Evolutionary conservation across 2,797 vertebrate genomes (phyloP).

Genomic region (Oryzias dopingdopingensis): DNA sequence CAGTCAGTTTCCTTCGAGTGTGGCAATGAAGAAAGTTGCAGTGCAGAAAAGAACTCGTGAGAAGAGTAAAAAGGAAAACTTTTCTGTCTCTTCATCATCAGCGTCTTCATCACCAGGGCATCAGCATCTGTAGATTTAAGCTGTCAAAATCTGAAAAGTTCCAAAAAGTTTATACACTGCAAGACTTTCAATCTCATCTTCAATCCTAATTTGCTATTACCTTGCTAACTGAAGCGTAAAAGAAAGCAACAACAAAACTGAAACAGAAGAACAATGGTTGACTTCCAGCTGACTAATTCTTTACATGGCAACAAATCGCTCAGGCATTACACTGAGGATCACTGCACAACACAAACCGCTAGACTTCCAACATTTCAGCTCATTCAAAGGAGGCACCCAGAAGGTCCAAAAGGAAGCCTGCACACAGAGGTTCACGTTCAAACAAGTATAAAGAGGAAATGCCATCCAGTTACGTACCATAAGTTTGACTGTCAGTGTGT

Average conservation of each 20-base stretch:
- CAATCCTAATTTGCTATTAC: constrained; percentile 11
- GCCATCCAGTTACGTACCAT: constrained; percentile 74
- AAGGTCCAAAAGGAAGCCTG: constrained; percentile 49
- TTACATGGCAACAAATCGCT: constrained; percentile 4
- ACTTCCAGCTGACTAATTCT: no score
- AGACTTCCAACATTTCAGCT: not conserved
- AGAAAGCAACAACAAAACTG: not conserved
- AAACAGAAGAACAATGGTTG: not conserved
- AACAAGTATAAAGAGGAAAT: constrained; percentile 28
- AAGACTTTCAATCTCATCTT: no score
- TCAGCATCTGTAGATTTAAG: no score
- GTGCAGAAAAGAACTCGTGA: constrained; percentile 1
- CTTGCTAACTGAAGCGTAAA: constrained; percentile 7
- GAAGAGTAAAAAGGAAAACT: not conserved
- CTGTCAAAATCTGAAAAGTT: no score
- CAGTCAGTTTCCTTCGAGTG: constrained; percentile 1
- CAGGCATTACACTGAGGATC: not conserved
- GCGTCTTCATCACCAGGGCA: no score
- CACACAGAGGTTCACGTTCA: constrained; percentile 10
- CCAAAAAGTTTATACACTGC: no score
- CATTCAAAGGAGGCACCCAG: not conserved
- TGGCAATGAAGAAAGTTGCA: constrained; percentile 11
- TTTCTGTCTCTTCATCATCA: not conserved
- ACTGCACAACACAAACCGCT: not conserved
- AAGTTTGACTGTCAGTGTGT: constrained; percentile 48